These are phyloP conservation scores for Anaspis maculata DNA, from an alignment of 2,888 invertebrate genomes.

Conservation along the genomic window DNA sequence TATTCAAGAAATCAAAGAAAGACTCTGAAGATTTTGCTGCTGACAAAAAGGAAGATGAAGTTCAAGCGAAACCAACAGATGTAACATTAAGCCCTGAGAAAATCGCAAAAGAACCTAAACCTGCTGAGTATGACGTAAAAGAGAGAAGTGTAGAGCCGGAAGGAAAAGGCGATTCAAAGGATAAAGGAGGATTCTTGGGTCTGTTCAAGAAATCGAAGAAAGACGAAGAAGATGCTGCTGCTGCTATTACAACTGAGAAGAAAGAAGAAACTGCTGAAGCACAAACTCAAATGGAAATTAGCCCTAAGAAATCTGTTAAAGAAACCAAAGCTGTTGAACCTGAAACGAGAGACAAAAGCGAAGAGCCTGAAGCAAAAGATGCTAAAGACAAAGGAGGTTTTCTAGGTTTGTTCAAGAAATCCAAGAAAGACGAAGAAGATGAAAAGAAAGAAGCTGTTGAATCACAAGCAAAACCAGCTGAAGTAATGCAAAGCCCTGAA, in stretches of 20 bases:
- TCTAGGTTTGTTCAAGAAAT: not conserved
- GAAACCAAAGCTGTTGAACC: not conserved
- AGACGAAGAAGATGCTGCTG: too few relatives aligned
- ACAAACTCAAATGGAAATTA: not conserved
- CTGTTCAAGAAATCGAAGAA: too few relatives aligned
- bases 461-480: not conserved
- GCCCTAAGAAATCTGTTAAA: slow-evolving; percentile 1
- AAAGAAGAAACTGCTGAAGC: not conserved
- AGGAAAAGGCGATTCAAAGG: too few relatives aligned
- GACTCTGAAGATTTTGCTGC: slow-evolving; percentile 4
- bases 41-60: too few relatives aligned
- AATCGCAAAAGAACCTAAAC: too few relatives aligned
- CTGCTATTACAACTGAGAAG: too few relatives aligned
- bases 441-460: not conserved
- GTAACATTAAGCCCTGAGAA: too few relatives aligned
- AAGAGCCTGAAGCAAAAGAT: slow-evolving; percentile 7
- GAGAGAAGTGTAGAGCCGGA: too few relatives aligned
- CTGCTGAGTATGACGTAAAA: too few relatives aligned
- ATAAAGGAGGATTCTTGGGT: too few relatives aligned
- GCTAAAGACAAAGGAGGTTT: slow-evolving; percentile 8
- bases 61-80: too few relatives aligned
- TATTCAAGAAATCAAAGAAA: slow-evolving; percentile 9
- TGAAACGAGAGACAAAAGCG: too few relatives aligned
- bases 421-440: slow-evolving; percentile 7
- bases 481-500: not conserved